Conservation (phyloP, 2,113 vertebrate species). For the Anolis carolinensis region DNA sequence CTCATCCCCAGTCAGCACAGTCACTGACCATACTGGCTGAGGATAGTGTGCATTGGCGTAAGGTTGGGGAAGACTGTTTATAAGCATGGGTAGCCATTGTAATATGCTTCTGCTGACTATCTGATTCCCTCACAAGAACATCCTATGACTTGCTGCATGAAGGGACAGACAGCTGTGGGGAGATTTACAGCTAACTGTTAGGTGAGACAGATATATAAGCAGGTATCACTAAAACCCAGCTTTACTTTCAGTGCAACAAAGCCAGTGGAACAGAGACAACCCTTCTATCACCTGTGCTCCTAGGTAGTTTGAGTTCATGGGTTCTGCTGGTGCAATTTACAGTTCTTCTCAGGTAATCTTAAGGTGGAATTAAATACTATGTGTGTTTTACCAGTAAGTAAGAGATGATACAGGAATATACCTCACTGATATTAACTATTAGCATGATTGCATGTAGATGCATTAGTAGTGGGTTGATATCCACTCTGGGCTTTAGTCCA, state of each 20-base stretch:
- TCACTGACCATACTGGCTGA: too few species aligned
- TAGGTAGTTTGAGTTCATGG: accelerated
- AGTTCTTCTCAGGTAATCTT: conserved; percentile 19
- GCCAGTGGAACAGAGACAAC: conserved; percentile 11
- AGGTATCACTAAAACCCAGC: conserved; percentile 19
- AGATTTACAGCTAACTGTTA: conserved; percentile 77
- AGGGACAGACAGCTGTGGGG: conserved; percentile 31
- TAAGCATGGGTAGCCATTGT: not conserved
- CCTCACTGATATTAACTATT: too few species aligned
- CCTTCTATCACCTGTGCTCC: accelerated
- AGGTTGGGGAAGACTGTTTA: too few species aligned
- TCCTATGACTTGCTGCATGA: not conserved
- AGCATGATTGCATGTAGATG: too few species aligned
- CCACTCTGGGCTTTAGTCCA: too few species aligned
- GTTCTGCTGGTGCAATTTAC: not conserved
- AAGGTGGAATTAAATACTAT: conserved; percentile 43
- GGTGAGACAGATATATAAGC: conserved; percentile 18
- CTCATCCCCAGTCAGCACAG: too few species aligned
- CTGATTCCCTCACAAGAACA: conserved; percentile 6
- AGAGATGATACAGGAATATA: conserved; percentile 14
- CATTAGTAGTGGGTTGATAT: too few species aligned
- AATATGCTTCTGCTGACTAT: not conserved
- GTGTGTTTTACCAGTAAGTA: conserved; percentile 37
- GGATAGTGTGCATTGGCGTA: too few species aligned
- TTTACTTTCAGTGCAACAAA: accelerated